Evolutionary conservation across 2,888 invertebrate genomes (phyloP).

Genomic region (Serripes groenlandicus): DNA sequence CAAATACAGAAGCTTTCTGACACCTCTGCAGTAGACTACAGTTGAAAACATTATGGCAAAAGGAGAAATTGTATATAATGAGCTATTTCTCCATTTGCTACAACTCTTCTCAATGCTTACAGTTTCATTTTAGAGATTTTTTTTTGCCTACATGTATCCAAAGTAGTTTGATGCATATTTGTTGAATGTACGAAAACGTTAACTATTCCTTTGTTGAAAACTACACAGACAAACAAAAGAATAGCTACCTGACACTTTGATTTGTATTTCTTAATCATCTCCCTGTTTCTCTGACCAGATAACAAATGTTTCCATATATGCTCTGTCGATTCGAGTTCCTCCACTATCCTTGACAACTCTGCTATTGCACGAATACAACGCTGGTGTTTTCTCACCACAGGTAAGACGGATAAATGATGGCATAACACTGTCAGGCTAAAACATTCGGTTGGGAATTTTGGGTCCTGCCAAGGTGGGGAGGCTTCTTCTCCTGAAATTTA

Average conservation of each 20-base stretch:
- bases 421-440: constrained; percentile 98
- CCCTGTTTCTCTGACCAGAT: constrained; percentile 90
- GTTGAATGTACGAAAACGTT: too few relatives aligned
- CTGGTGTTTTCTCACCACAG: constrained; percentile 94
- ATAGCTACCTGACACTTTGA: constrained; percentile 91
- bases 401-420: constrained; percentile 96
- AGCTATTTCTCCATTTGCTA: too few relatives aligned
- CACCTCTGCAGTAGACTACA: too few relatives aligned
- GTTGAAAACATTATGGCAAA: too few relatives aligned
- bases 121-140: too few relatives aligned
- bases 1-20: too few relatives aligned
- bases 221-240: too few relatives aligned
- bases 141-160: too few relatives aligned
- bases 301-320: constrained; percentile 85
- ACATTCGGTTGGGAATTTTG: constrained; percentile 98
- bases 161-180: too few relatives aligned
- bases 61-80: too few relatives aligned
- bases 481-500: constrained; percentile 37
- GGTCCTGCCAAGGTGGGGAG: constrained; percentile 88
- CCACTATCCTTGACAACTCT: constrained; percentile 90
- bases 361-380: constrained; percentile 92
- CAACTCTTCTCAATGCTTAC: too few relatives aligned
- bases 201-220: too few relatives aligned
- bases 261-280: constrained; percentile 94
- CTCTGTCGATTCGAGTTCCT: constrained; percentile 88